These are phyloP conservation scores for Pollenia labialis DNA, from an alignment of 2,888 invertebrate genomes.

Conservation along the genomic window DNA sequence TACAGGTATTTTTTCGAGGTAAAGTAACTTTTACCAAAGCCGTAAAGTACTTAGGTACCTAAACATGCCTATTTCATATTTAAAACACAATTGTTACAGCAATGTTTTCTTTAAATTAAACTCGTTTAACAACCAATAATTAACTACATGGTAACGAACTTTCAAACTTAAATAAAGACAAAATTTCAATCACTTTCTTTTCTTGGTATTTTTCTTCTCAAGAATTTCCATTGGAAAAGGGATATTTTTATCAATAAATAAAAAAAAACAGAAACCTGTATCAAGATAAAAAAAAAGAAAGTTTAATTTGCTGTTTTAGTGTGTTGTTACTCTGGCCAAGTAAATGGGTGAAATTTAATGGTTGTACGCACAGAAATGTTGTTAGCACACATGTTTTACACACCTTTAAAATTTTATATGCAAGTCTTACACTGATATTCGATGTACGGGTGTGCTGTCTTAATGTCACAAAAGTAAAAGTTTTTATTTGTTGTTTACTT, in stretches of 20 bases:
- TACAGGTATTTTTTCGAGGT: too few species aligned
- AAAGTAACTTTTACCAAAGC: too few species aligned
- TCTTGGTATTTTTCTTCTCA: conserved; percentile 4
- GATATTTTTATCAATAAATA: conserved; percentile 18
- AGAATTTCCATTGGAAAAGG: conserved; percentile 32
- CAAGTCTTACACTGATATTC: not conserved
- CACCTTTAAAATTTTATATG: not conserved
- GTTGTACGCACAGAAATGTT: conserved; percentile 47
- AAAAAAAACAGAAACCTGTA: conserved; percentile 14
- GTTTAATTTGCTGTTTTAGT: conserved; percentile 44
- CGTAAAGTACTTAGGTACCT: too few species aligned
- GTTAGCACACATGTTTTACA: conserved; percentile 17
- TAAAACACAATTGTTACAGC: too few species aligned
- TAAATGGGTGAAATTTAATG: conserved; percentile 56
- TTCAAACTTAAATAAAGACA: conserved; percentile 17
- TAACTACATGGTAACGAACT: not conserved
- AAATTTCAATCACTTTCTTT: conserved; percentile 12
- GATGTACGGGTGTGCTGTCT: conserved; percentile 27
- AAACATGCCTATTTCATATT: too few species aligned
- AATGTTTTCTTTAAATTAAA: too few species aligned
- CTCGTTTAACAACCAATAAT: too few species aligned
- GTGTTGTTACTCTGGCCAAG: conserved; percentile 38
- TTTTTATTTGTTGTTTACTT: conserved; percentile 55
- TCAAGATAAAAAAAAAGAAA: conserved; percentile 54
- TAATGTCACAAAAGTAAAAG: conserved; percentile 66